These are phyloP conservation scores for Anthophora plumipes DNA, from an alignment of 2,888 invertebrate species.

Conservation along the genomic window DNA sequence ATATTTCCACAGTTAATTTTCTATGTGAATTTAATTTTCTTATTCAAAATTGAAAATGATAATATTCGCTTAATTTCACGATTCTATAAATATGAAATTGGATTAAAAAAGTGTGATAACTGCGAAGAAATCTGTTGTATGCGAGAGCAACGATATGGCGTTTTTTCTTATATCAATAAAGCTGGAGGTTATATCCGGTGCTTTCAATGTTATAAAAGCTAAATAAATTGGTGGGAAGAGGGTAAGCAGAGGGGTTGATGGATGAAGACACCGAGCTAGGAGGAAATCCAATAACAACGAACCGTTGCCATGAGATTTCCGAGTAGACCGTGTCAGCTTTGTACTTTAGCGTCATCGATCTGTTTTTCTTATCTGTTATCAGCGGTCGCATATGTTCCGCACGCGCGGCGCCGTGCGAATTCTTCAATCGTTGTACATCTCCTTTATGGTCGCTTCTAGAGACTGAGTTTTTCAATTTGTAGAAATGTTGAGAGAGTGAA, in stretches of 20 bases:
- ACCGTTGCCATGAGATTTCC: slow-evolving; percentile 52
- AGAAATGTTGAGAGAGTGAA: too few species aligned
- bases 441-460: too few species aligned
- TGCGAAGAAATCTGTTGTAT: too few species aligned
- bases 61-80: too few species aligned
- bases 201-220: slow-evolving; percentile 53
- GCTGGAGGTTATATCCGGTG: neutral
- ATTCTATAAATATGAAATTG: too few species aligned
- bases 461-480: too few species aligned
- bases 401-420: too few species aligned
- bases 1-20: too few species aligned
- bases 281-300: slow-evolving; percentile 60
- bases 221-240: slow-evolving; percentile 44
- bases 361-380: slow-evolving; percentile 65
- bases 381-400: slow-evolving; percentile 45
- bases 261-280: slow-evolving; percentile 48
- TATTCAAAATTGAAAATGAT: too few species aligned
- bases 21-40: too few species aligned
- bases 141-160: too few species aligned
- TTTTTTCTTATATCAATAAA: neutral
- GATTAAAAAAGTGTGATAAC: too few species aligned
- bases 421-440: neutral
- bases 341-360: slow-evolving; percentile 53
- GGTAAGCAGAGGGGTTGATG: slow-evolving; percentile 47
- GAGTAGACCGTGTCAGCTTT: slow-evolving; percentile 27